Evolutionary conservation across 2,797 vertebrate genomes (phyloP), one percentile per base, ranked within the genome.

Genomic region (Sebastes steindachneri): DNA sequence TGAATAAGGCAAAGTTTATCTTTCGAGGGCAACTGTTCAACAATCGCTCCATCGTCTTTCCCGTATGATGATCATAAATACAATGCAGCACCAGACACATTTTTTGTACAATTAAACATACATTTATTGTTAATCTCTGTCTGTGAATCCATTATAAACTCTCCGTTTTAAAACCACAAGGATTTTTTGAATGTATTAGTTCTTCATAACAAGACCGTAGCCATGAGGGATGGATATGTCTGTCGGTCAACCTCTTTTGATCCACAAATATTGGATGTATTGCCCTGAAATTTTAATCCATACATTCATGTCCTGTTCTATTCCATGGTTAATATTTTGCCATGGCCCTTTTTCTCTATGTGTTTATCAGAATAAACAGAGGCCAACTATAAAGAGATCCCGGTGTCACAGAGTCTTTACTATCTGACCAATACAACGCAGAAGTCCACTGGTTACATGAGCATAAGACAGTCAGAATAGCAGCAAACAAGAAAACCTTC

Each of bases 1-100:
- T 17, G 10, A 35, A 75, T 37, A 64, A 68, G 23, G 1, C 12
- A 12, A 35, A 58, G 15, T 75, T 37, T 37, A 37, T 14, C 35
- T 37, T 37, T 37, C 12, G 1, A 77, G 59, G 29, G 64, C 3
- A 5, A 59, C 73, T 79, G 63, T 70, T 79, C 25, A 69, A 69
- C 75, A 81, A 58, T 76, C 9, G 12, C 66, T 69, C 28, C 21
- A 83, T 73, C 86, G 77, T 87, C 76, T 82, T 66, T 19, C 8
- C 51, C 54, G 11, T 35, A 28, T 81, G 55, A 80, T 77, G 57
- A 90, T 83, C 62, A 82, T 67, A 76, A 84, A 80, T 75, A 54
- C 33, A 80, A 57, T 84, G 79, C 76, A 57, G 55, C 68, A 73
- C 60, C 70, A 77, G 45, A 75, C 57, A 73, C 59, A 41, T 53